Conservation (phyloP, 2,888 invertebrate species). For the Napeogenes inachia region DNA sequence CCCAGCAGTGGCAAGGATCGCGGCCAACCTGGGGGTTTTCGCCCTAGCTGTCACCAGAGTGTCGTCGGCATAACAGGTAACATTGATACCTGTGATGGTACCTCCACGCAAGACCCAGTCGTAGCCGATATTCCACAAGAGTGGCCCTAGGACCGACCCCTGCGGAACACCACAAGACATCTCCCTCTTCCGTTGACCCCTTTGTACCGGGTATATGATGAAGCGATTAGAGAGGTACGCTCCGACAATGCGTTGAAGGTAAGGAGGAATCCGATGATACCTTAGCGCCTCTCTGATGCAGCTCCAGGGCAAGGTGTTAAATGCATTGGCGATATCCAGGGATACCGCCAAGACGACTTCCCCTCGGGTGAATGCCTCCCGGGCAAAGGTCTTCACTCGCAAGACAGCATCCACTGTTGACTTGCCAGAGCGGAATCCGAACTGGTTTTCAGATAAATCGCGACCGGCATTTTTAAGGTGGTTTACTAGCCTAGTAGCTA, state of each 20-base stretch:
- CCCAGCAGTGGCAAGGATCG: not conserved
- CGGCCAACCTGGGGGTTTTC: not conserved
- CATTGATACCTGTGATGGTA: no score
- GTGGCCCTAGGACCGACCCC: no score
- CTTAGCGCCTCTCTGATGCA: conserved; percentile 30
- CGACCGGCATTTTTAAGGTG: no score
- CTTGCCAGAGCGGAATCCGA: conserved; percentile 4
- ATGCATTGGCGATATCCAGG: conserved; percentile 33
- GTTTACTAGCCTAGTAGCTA: no score
- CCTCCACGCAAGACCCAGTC: no score
- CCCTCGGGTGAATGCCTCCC: conserved; percentile 18
- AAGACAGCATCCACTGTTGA: conserved; percentile 23
- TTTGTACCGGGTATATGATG: no score
- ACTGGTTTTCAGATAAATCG: no score
- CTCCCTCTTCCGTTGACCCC: no score
- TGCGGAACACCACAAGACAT: no score
- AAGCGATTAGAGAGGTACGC: no score
- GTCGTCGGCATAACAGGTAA: not conserved
- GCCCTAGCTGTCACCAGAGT: not conserved
- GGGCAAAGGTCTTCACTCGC: conserved; percentile 12
- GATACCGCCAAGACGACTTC: conserved; percentile 30
- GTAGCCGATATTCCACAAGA: no score
- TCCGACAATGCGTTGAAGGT: conserved; percentile 11
- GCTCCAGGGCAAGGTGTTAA: conserved; percentile 32
- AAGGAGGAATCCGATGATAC: conserved; percentile 27